Evolutionary conservation across 37 sponge, comb jelly and placozoan genomes (phyloP).

Genomic region (Aplysina aerophoba): DNA sequence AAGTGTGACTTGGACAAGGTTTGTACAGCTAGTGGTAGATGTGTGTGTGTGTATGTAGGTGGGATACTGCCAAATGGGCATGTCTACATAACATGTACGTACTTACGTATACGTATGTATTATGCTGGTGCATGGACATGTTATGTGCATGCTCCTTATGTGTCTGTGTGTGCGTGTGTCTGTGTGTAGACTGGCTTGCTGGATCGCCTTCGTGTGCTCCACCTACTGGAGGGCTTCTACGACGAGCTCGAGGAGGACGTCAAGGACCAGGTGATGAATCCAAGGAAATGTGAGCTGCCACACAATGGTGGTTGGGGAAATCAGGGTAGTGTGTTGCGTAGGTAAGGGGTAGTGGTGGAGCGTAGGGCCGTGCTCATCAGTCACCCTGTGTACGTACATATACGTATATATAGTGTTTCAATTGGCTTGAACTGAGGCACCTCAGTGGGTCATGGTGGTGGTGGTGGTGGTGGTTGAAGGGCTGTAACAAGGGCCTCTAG

Average conservation of each 20-base stretch:
- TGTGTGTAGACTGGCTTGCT: slow-evolving; percentile 33
- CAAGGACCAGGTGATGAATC: slow-evolving; percentile 41
- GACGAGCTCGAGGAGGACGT: slow-evolving; percentile 13
- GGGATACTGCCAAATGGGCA: background rate
- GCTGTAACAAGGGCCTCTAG: background rate
- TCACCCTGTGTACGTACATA: no score
- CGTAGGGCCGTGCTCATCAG: no score
- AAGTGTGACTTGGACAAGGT: slow-evolving; percentile 61
- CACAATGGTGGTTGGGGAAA: background rate
- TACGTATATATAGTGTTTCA: no score
- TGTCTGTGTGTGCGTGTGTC: slow-evolving; percentile 10
- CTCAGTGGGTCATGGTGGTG: no score
- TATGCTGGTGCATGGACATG: background rate
- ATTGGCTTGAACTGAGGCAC: no score
- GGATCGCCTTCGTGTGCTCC: slow-evolving; percentile 58
- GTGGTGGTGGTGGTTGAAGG: background rate
- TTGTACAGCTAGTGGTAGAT: background rate
- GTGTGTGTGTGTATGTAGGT: no score
- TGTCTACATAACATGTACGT: background rate
- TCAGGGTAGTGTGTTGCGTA: background rate
- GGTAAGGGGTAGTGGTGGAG: no score
- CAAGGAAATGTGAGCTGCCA: slow-evolving; percentile 39
- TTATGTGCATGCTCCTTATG: background rate
- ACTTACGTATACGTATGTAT: background rate
- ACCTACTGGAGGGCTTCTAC: slow-evolving; percentile 52